Evolutionary conservation across 2,888 invertebrate genomes (phyloP), one percentile per base, ranked within the genome.

Genomic region (Coenonympha glycerion): DNA sequence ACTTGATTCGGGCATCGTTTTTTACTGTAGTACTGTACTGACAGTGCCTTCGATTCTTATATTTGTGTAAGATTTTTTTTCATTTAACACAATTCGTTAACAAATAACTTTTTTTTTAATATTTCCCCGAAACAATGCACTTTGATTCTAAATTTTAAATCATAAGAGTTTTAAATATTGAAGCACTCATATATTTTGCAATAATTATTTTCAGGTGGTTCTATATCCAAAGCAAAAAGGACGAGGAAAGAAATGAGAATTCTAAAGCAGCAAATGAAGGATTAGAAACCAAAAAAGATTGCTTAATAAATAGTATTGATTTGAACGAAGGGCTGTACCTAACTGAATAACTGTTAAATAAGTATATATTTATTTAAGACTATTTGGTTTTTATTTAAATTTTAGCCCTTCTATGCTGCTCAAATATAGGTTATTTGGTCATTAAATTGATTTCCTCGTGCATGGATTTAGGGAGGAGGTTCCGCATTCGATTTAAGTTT

Each of bases 1-100:
- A 57, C 78, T 87, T 0, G 88, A 92, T 65, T 90, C 91, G 1
- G 91, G 92, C 8, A 89, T 91, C 11, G 89, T 92, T 55, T 92
- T 89, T 66, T 89, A 92, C 54, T 81, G 92, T 39, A 92, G 92
- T 53, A 91, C 91, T 1, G 84, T 84, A 9, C 79, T 92, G 19
- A 91, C 91, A 1, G 62, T 90, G 6, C 92, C 92, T 2, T 90
- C 92, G 2, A 87, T 92, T 15, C 56, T 90, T 24, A 90, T 92
- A 54, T 92, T 92, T 64, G 77, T 87, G 90, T 90, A 70, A 52
- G 52, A 55, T 39, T 3, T 22, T 21, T 22, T 6, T 39, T 8
- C 15, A 3, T 9, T 5, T 2, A 6, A 13, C 1, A 28, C 11
- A 3, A n/a, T 11, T n/a, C n/a, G n/a, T n/a, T n/a, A n/a, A n/a